Conservation (phyloP, 2,888 invertebrate species). For the Frankliniella fusca region DNA sequence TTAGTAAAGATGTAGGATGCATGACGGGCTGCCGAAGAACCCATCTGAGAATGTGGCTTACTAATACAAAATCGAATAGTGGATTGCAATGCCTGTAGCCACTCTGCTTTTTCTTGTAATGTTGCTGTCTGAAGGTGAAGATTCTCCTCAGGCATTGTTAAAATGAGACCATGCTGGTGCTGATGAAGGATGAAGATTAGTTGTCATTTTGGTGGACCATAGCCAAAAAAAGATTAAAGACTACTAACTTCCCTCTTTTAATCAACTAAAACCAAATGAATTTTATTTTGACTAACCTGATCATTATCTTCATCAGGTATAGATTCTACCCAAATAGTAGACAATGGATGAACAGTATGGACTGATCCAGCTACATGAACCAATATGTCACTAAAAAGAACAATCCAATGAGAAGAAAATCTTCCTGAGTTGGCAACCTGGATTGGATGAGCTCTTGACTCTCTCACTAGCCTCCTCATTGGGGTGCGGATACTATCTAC, state of each 20-base stretch:
- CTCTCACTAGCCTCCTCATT: slow-evolving; percentile 69
- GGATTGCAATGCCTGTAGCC: slow-evolving; percentile 71
- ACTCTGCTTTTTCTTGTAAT: slow-evolving; percentile 69
- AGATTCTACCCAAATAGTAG: slow-evolving; percentile 75
- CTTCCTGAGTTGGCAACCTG: slow-evolving; percentile 65
- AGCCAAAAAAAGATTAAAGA: slow-evolving; percentile 30
- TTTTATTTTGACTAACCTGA: slow-evolving; percentile 47
- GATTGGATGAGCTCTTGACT: slow-evolving; percentile 68
- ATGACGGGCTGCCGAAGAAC: slow-evolving; percentile 64
- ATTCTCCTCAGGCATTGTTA: slow-evolving; percentile 75
- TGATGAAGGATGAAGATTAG: slow-evolving; percentile 15
- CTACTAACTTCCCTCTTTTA: background rate
- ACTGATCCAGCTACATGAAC: slow-evolving; percentile 68
- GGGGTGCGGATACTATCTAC: slow-evolving; percentile 60
- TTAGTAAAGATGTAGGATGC: slow-evolving; percentile 71
- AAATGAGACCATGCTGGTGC: slow-evolving; percentile 56
- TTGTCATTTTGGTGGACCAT: slow-evolving; percentile 4
- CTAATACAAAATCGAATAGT: slow-evolving; percentile 66
- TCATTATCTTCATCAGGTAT: slow-evolving; percentile 61
- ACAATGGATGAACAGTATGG: slow-evolving; percentile 62
- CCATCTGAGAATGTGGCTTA: slow-evolving; percentile 50
- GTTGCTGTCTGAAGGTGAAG: slow-evolving; percentile 62
- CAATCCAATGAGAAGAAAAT: slow-evolving; percentile 74
- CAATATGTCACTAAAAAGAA: slow-evolving; percentile 76
- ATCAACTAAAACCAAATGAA: slow-evolving; percentile 20